Percentiles rank a stretch among this genome's conserved stretches.
Conservation (phyloP, 2,797 vertebrate genomes). For the Tapirus indicus region DNA sequence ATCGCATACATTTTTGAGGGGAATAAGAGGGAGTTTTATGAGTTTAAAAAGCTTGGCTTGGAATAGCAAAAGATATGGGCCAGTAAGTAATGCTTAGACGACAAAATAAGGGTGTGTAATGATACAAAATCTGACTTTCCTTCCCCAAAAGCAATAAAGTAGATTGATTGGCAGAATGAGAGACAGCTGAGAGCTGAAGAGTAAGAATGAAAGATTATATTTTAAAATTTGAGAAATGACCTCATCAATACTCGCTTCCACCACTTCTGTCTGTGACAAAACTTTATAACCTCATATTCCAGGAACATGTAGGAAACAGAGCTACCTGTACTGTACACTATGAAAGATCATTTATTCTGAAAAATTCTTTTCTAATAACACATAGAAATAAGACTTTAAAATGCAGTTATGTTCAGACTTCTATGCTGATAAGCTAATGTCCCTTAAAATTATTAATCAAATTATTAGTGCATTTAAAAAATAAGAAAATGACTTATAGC, state of each 20-base stretch:
- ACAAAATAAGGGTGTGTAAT: not conserved
- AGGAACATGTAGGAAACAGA: not conserved
- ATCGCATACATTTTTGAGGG: not conserved
- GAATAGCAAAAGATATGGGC: not conserved
- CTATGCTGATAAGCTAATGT: not conserved
- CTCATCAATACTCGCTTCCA: not conserved
- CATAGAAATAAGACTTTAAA: not conserved
- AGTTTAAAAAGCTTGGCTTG: not conserved
- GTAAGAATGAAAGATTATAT: not conserved
- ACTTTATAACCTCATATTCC: not conserved
- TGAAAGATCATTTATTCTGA: not conserved
- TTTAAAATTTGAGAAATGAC: slow-evolving; percentile 8
- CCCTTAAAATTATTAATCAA: not conserved
- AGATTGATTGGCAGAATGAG: not conserved
- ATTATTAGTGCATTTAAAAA: not conserved
- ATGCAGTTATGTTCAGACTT: not conserved
- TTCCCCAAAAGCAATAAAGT: not conserved
- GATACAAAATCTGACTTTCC: not conserved
- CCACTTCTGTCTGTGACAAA: not conserved
- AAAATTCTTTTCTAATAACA: not conserved
- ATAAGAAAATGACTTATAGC: not conserved
- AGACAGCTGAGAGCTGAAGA: not conserved
- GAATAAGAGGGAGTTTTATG: not conserved
- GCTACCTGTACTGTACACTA: not conserved
- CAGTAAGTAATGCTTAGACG: not conserved